Evolutionary conservation across 2,797 vertebrate genomes (phyloP).

Genomic region (Brachyrhaphis roseni): DNA sequence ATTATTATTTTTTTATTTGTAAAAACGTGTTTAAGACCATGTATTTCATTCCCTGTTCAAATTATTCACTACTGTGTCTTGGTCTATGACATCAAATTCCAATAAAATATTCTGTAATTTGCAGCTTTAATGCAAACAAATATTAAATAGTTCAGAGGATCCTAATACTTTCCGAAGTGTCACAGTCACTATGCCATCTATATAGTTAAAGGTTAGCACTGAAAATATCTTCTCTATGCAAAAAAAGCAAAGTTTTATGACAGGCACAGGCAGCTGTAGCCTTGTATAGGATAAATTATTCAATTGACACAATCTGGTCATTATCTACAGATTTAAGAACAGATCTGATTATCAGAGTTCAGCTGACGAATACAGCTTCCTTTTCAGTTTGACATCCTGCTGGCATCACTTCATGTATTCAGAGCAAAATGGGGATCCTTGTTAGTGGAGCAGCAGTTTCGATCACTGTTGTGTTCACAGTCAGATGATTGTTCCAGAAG

Average conservation of each 20-base stretch:
- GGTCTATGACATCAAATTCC: background rate
- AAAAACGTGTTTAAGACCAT: background rate
- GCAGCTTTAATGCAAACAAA: background rate
- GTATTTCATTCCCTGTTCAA: background rate
- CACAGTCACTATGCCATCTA: constrained; percentile 33
- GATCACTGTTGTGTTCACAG: constrained; percentile 70
- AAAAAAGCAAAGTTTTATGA: constrained; percentile 34
- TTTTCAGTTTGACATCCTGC: constrained; percentile 18
- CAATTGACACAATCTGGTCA: constrained; percentile 42
- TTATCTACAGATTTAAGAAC: constrained; percentile 38
- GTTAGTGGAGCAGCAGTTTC: constrained; percentile 51
- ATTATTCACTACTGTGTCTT: background rate
- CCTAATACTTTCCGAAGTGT: constrained; percentile 5
- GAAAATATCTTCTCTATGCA: constrained; percentile 50
- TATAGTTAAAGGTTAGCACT: constrained; percentile 40
- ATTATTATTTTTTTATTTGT: no score
- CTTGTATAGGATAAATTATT: constrained; percentile 42
- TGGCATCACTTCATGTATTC: constrained; percentile 20
- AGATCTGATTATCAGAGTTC: constrained; percentile 33
- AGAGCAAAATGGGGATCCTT: constrained; percentile 42
- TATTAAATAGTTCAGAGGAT: background rate
- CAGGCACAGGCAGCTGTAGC: constrained; percentile 32
- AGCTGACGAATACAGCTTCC: constrained; percentile 38
- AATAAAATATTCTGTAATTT: background rate
- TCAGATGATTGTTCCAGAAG: constrained; percentile 76